These are phyloP conservation scores for Chamaea fasciata DNA, from an alignment of 2,113 vertebrate genomes.

Conservation along the genomic window DNA sequence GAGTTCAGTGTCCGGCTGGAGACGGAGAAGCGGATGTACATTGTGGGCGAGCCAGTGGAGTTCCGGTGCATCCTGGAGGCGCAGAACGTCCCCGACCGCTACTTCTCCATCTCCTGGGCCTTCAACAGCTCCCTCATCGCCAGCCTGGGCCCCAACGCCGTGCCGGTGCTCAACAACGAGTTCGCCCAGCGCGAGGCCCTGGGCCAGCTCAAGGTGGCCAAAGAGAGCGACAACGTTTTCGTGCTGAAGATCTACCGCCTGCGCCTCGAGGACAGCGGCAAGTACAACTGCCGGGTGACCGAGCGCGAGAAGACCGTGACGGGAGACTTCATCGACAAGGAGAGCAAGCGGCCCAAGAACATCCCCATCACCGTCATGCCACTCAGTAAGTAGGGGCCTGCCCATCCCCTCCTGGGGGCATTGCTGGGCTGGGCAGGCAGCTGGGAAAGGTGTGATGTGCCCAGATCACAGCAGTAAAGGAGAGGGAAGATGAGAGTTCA, in stretches of 20 bases:
- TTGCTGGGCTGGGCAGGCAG: not conserved
- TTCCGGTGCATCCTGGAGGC: conserved; percentile 94
- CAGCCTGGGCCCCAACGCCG: conserved; percentile 89
- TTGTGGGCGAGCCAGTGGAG: conserved; percentile 88
- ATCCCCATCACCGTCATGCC: conserved; percentile 89
- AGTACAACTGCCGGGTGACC: conserved; percentile 94
- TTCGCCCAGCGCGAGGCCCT: conserved; percentile 83
- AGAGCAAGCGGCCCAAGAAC: conserved; percentile 93
- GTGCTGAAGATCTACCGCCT: conserved; percentile 91
- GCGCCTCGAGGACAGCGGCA: conserved; percentile 86
- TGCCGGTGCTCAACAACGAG: conserved; percentile 86
- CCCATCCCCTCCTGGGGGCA: not conserved
- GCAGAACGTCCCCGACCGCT: conserved; percentile 89
- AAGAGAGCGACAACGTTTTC: conserved; percentile 83
- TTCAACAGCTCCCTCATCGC: conserved; percentile 97
- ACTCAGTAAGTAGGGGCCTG: conserved; percentile 84
- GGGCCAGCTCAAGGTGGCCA: conserved; percentile 89
- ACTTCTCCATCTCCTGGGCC: conserved; percentile 97
- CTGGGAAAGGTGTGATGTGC: not conserved
- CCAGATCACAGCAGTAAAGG: rapidly evolving
- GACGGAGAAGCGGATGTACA: conserved; percentile 89
- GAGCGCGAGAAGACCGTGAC: conserved; percentile 90
- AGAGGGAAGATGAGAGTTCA: not conserved
- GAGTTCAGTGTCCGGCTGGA: conserved; percentile 93
- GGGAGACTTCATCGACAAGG: conserved; percentile 92